These are phyloP conservation scores for Rhynchopsitta pachyrhyncha DNA, from an alignment of 2,113 vertebrate species.

Conservation along the genomic window DNA sequence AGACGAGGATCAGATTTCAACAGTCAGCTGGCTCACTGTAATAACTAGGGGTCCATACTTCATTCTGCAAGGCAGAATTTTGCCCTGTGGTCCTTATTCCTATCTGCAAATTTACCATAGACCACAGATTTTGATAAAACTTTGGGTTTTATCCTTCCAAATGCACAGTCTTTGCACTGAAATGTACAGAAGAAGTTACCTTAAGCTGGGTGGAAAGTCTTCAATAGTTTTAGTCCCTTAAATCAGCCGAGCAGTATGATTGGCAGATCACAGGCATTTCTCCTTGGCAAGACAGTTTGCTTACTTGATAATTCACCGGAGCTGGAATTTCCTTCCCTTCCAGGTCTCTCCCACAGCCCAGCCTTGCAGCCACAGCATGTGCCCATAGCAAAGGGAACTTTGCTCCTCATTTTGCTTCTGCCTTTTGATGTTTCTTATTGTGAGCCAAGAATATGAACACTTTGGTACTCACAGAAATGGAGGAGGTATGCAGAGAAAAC, in stretches of 20 bases:
- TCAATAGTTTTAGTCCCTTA: background rate
- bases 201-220: background rate
- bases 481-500: background rate
- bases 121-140: background rate
- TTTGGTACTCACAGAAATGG: background rate
- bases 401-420: background rate
- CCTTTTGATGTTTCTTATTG: conserved; percentile 15
- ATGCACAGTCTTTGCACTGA: background rate
- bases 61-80: background rate
- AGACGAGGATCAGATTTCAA: background rate
- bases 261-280: conserved; percentile 5
- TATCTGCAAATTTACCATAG: background rate
- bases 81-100: background rate
- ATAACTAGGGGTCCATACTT: background rate
- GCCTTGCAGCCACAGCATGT: background rate
- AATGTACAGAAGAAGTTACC: fast-evolving
- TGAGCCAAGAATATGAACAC: background rate
- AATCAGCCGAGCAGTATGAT: background rate
- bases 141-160: background rate
- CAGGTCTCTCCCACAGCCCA: background rate
- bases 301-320: background rate
- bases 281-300: background rate
- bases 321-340: conserved; percentile 35
- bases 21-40: background rate
- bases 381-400: background rate